Conservation (phyloP, 2,888 invertebrate genomes). For the Plusia festucae region DNA sequence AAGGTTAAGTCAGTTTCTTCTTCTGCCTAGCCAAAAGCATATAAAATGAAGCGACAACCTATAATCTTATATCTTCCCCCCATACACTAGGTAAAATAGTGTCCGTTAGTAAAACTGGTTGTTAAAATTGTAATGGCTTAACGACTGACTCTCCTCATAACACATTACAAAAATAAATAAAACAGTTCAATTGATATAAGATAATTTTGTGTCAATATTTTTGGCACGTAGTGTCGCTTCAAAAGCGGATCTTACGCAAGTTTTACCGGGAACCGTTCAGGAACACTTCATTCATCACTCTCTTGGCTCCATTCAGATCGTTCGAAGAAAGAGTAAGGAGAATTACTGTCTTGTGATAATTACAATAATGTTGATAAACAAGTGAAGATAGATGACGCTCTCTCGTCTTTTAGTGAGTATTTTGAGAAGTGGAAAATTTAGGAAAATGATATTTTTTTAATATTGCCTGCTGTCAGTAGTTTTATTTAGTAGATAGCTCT, state of each 20-base stretch:
- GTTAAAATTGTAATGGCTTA: no score
- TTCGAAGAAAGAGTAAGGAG: conserved; percentile 22
- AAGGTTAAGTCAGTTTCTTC: no score
- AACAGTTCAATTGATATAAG: background rate
- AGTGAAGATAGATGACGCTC: background rate
- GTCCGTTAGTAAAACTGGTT: no score
- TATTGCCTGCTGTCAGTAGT: no score
- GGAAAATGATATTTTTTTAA: no score
- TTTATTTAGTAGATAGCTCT: no score
- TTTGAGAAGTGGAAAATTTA: no score
- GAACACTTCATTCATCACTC: conserved; percentile 68
- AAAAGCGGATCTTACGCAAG: conserved; percentile 63
- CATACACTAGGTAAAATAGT: no score
- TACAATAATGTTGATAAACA: conserved; percentile 32
- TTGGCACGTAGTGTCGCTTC: conserved; percentile 34
- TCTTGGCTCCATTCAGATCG: conserved; percentile 58
- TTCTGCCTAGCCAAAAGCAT: no score
- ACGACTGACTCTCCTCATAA: no score
- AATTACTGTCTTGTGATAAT: conserved; percentile 9
- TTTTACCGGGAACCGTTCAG: conserved; percentile 61
- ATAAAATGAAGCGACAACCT: no score
- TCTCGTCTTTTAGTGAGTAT: background rate
- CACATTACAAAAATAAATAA: background rate
- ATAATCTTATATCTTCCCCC: no score
- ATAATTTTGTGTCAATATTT: conserved; percentile 31